Conservation (phyloP, 2,797 vertebrate species). For the Balearica regulorum region DNA sequence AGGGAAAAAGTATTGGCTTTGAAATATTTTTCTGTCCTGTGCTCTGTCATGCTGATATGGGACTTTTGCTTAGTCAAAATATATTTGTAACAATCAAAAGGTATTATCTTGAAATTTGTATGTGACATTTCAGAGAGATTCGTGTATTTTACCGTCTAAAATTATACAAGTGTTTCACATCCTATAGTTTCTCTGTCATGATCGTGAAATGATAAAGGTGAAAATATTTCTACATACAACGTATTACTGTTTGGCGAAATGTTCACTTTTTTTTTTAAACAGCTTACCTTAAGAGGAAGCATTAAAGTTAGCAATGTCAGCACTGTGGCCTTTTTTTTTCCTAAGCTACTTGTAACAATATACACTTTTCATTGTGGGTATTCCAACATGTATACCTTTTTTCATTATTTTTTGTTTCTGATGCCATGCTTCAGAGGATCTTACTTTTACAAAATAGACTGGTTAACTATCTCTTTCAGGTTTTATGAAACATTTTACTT, state of each 20-base stretch:
- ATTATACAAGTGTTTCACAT: not conserved
- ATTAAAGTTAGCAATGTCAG: not conserved
- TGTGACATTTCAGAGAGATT: not conserved
- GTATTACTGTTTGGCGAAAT: not conserved
- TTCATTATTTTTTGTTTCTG: not conserved
- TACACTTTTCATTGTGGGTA: not conserved
- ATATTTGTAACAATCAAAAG: not conserved
- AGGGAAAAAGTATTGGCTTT: conserved; percentile 45
- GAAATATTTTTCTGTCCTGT: conserved; percentile 53
- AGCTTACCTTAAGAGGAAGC: not conserved
- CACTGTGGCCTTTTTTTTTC: not conserved
- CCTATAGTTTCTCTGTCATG: not conserved
- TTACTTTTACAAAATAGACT: not conserved
- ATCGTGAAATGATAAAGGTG: not conserved
- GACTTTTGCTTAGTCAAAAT: not conserved
- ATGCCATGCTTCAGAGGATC: not conserved
- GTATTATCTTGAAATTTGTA: not conserved
- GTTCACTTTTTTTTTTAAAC: not conserved
- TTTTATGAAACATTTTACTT: not conserved
- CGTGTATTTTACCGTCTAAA: not conserved
- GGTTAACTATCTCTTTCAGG: not conserved
- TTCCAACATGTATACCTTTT: not conserved
- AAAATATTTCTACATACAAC: not conserved
- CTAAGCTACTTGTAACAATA: not conserved
- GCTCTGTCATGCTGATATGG: conserved; percentile 32